Conservation (phyloP, 2,113 vertebrate genomes). For the Cervus canadensis region DNA sequence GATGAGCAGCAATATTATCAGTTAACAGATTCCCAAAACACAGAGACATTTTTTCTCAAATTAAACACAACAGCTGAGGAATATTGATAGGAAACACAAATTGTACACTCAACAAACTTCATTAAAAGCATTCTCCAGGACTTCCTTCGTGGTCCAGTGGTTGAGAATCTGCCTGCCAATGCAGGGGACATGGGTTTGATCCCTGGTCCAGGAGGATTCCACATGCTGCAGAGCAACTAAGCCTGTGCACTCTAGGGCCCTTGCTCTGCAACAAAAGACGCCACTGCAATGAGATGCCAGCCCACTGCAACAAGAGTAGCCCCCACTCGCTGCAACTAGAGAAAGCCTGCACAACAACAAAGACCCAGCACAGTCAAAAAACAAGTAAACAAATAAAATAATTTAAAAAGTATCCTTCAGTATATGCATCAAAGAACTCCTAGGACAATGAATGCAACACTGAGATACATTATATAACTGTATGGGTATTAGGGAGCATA, state of each 20-base stretch:
- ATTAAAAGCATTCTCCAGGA: not conserved
- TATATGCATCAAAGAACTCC: not conserved
- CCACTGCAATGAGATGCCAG: not conserved
- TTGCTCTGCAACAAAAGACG: not conserved
- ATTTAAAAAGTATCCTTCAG: not conserved
- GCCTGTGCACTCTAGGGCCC: not conserved
- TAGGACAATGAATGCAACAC: not conserved
- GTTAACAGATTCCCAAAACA: not conserved
- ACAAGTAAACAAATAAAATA: not conserved
- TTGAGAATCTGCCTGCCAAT: not conserved
- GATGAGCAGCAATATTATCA: not conserved
- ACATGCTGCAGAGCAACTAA: not conserved
- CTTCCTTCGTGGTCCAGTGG: not conserved
- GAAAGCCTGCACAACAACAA: not conserved
- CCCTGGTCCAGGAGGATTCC: not conserved
- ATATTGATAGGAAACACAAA: not conserved
- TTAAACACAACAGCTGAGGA: not conserved
- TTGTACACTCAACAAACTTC: not conserved
- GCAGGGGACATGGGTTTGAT: not conserved
- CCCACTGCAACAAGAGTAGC: not conserved
- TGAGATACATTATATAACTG: not conserved
- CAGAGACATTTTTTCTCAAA: not conserved
- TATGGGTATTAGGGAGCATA: not conserved
- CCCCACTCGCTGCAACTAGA: not conserved
- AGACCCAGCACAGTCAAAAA: not conserved